phyloP scores from a whole-genome alignment of 2,797 vertebrate genomes.

The Ptychadena robeensis region DNA sequence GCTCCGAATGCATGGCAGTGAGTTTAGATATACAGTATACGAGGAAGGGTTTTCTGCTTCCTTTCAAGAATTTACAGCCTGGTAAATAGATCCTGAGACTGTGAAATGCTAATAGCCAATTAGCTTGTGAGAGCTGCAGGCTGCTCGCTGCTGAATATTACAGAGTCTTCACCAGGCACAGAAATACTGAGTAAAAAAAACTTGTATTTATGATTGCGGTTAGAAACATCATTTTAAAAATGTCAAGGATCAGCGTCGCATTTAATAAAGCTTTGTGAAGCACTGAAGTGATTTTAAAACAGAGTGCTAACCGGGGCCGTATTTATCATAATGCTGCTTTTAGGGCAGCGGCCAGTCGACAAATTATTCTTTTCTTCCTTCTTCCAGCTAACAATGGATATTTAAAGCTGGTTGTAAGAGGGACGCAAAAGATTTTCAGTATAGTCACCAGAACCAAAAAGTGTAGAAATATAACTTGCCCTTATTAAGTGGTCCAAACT shows the following conservation, averaged over 20 bases:
- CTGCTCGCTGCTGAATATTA: not conserved
- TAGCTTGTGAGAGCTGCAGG: not conserved
- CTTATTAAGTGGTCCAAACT: too few species aligned
- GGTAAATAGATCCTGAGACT: not conserved
- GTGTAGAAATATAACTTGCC: not conserved
- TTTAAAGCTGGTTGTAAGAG: not conserved
- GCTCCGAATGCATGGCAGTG: not conserved
- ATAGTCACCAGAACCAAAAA: not conserved
- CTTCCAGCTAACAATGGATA: not conserved
- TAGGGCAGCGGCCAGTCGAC: not conserved
- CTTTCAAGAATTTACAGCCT: not conserved
- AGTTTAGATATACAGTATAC: not conserved
- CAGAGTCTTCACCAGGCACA: not conserved
- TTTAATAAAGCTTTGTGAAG: not conserved
- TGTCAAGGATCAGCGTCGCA: not conserved
- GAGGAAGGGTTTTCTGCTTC: not conserved
- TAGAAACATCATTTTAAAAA: not conserved
- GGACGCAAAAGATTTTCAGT: not conserved
- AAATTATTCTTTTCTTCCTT: not conserved
- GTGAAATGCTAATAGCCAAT: constrained; percentile 27
- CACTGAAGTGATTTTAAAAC: not conserved
- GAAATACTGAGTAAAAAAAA: not conserved
- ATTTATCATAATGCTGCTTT: not conserved
- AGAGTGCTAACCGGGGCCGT: not conserved
- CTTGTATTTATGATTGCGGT: not conserved